Conservation (phyloP, 2,113 vertebrate species). For the Eudyptes chrysolophus region DNA sequence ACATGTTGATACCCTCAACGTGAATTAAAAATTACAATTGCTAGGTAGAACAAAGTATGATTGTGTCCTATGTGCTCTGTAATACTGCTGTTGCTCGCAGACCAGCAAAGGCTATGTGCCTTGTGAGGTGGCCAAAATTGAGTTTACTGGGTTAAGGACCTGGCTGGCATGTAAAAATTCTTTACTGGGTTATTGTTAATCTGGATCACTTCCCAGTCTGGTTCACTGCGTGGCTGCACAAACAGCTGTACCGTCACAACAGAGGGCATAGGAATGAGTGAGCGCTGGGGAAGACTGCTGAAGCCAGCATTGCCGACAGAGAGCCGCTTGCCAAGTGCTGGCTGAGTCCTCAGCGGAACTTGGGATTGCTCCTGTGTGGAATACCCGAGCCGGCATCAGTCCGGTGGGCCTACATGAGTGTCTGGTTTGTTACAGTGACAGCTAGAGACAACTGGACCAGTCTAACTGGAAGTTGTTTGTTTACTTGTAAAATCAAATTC, state of each 20-base stretch:
- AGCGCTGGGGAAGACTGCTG: neutral
- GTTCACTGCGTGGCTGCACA: neutral
- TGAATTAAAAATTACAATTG: accelerated
- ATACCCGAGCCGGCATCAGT: too few species aligned
- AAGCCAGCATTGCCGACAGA: neutral
- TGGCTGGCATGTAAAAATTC: neutral
- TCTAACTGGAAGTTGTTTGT: neutral
- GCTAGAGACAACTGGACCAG: neutral
- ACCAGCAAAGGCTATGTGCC: neutral
- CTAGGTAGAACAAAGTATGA: neutral
- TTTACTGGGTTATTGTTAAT: neutral
- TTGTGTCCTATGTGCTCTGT: neutral
- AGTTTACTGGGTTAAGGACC: neutral
- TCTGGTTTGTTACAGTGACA: neutral
- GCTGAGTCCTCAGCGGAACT: neutral
- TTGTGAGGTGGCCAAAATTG: neutral
- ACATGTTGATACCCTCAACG: neutral
- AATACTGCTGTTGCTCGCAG: neutral
- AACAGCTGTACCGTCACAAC: neutral
- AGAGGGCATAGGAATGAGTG: neutral
- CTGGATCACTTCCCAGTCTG: neutral
- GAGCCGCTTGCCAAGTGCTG: neutral
- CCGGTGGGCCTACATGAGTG: accelerated
- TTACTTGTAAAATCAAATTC: neutral
- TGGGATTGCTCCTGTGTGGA: neutral